Percentiles rank a stretch among this genome's conserved stretches.
phyloP scores from a whole-genome alignment of 2,797 vertebrate species.

The Lindbergichthys nudifrons region DNA sequence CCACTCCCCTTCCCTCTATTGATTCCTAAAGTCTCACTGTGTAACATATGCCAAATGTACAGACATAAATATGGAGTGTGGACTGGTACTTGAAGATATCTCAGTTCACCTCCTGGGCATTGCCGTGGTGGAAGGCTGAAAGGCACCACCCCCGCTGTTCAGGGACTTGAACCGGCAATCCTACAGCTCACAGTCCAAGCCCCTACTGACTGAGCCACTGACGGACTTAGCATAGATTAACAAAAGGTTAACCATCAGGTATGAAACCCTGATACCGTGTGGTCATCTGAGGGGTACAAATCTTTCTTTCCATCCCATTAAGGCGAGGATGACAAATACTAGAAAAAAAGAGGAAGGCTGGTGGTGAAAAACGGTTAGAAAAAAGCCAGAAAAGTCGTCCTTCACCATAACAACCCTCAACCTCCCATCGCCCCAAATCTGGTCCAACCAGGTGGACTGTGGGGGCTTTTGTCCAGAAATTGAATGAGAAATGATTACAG shows the following conservation, averaged over 20 bases:
- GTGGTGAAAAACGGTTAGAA: not conserved
- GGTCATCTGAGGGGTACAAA: conserved; percentile 1
- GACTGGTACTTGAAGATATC: too few relatives aligned
- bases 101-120: too few relatives aligned
- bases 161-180: too few relatives aligned
- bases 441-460: conserved; percentile 49
- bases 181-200: too few relatives aligned
- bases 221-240: not conserved
- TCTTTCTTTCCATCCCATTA: not conserved
- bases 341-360: not conserved
- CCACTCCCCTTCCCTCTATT: not conserved
- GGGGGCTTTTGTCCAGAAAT: conserved; percentile 70
- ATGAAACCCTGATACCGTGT: not conserved
- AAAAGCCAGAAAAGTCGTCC: conserved; percentile 39
- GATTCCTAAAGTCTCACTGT: not conserved
- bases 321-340: conserved; percentile 16
- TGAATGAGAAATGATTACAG: conserved; percentile 77
- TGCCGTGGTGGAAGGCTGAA: too few relatives aligned
- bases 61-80: too few relatives aligned
- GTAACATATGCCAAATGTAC: too few relatives aligned
- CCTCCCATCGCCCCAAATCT: conserved; percentile 49
- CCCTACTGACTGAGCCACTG: too few relatives aligned
- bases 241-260: not conserved
- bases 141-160: too few relatives aligned
- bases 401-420: conserved; percentile 51